Conservation (phyloP, 2,113 vertebrate genomes). For the Zapornia atra region DNA sequence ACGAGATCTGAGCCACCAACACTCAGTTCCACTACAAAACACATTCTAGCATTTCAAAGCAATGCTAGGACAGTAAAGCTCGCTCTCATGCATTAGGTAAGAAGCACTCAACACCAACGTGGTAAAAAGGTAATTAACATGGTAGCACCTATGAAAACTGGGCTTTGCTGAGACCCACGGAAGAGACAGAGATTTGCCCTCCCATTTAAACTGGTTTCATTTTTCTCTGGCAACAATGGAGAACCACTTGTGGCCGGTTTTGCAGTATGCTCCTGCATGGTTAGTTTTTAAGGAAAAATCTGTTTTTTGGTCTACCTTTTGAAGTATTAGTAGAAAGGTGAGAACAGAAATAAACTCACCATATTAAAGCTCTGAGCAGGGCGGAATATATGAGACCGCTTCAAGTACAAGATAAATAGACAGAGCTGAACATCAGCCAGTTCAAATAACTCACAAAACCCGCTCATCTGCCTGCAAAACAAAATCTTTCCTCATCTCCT, state of each 20-base stretch:
- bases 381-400: not conserved
- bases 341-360: not conserved
- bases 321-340: not conserved
- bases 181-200: not conserved
- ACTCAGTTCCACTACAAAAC: not conserved
- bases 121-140: not conserved
- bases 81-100: not conserved
- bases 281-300: not conserved
- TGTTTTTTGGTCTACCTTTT: not conserved
- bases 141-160: not conserved
- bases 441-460: not conserved
- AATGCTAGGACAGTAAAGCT: not conserved
- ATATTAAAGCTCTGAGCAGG: not conserved
- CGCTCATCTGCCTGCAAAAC: not conserved
- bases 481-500: not conserved
- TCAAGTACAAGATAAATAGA: not conserved
- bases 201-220: not conserved
- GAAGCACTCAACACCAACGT: not conserved
- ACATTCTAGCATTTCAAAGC: not conserved
- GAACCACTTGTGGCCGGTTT: not conserved
- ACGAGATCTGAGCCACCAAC: not conserved
- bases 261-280: not conserved
- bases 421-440: not conserved
- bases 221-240: not conserved
- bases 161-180: not conserved